phyloP scores from a whole-genome alignment of 2,113 vertebrate species.

The Pandion haliaetus region DNA sequence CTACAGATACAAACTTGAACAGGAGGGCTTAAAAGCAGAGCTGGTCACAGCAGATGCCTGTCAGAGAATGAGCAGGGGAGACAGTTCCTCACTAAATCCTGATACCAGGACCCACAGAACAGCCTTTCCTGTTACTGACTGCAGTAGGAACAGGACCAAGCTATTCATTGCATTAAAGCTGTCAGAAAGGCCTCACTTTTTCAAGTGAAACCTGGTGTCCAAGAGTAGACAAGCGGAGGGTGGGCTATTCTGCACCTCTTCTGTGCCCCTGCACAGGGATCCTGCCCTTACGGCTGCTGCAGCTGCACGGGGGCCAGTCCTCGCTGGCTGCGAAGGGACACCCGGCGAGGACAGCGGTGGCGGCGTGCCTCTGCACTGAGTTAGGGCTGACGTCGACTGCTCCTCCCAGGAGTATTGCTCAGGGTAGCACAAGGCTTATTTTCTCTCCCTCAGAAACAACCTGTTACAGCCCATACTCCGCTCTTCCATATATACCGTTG shows the following conservation, averaged over 20 bases:
- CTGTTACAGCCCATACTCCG: not conserved
- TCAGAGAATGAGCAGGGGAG: not conserved
- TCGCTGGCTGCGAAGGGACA: not conserved
- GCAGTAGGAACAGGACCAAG: not conserved
- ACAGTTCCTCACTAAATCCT: not conserved
- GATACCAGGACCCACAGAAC: not conserved
- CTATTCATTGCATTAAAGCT: not conserved
- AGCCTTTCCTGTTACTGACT: not conserved
- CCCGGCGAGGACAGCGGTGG: rapidly evolving
- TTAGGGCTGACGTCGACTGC: rapidly evolving
- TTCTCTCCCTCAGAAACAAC: not conserved
- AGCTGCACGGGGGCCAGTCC: not conserved
- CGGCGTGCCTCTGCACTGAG: rapidly evolving
- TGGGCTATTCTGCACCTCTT: not conserved
- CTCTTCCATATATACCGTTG: not conserved
- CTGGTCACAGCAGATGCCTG: not conserved
- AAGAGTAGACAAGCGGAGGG: rapidly evolving
- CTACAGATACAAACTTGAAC: not conserved
- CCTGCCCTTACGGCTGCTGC: not conserved
- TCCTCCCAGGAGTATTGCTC: not conserved
- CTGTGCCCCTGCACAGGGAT: rapidly evolving
- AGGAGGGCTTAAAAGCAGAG: not conserved
- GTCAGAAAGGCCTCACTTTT: not conserved
- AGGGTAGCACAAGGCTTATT: not conserved
- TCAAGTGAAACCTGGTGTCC: not conserved